Base-by-base conservation (phyloP, 2,797 vertebrate species). In the Chelmon rostratus region DNA sequence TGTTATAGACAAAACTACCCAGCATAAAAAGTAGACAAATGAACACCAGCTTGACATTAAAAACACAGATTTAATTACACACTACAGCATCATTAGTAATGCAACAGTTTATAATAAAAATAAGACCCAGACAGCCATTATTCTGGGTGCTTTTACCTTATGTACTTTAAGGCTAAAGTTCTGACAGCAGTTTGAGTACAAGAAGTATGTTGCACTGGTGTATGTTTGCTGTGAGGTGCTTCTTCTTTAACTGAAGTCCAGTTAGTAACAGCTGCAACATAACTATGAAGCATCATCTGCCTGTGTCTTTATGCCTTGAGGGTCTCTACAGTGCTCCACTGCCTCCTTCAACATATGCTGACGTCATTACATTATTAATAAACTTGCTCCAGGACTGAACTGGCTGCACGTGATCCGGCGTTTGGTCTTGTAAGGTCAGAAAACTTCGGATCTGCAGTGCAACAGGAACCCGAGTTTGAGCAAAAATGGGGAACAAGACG, bases 311-410 rank as follows among this genome's bases (percentile, higher is more conserved):
- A 15, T 44, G 44, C 12, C 52, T 50, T 21, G 0, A 18, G 35
- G 8, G 18, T 33, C 53, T 50, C 66, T 23, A 65, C 67, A 50
- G 15, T 12, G 19, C 53, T 37, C 25, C 16, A 21, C 52, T 12
- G 47, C 50, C 67, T 64, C 38, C 52, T 1, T 53, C 71, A 25
- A 64, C 52, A n/a, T 62, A 23, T 8, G 13, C 46, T 88, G 81
- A 86, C 88, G 81, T 86, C 73, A 90, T 67, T 1, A 18, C 72
- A 31, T 18, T 33, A 52, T 50, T 62, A 64, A 57, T 70, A 52
- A 74, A 84, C 75, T 61, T 46, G 35, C 18, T 44, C 50, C 65
- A 37, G 31, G 5, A 35, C 8, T 46, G 38, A 67, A 74, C 12
- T 42, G 56, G 61, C 21, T 44, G 54, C 78, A 79, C 47, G 6